Conservation (phyloP, 2,797 vertebrate species). For the Manis crassicaudata region DNA sequence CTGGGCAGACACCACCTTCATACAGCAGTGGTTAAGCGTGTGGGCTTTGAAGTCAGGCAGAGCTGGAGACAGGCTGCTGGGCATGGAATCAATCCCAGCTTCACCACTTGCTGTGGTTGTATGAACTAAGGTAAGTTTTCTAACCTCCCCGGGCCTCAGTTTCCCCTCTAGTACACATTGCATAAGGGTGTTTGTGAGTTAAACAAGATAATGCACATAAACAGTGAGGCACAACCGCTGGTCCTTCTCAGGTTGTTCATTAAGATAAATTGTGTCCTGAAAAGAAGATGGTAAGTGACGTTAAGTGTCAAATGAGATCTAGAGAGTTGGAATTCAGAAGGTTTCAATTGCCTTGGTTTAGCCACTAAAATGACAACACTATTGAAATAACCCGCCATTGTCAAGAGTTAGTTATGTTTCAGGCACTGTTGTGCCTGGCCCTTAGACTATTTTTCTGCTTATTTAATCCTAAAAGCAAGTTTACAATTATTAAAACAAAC, state of each 20-base stretch:
- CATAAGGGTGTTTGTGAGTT: neutral
- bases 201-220: neutral
- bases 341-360: neutral
- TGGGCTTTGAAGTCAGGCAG: slow-evolving; percentile 57
- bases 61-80: slow-evolving; percentile 27
- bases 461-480: neutral
- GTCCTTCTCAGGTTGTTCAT: neutral
- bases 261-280: neutral
- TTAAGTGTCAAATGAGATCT: neutral
- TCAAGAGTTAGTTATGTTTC: neutral
- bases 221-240: too few relatives aligned
- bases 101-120: neutral
- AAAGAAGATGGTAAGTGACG: neutral
- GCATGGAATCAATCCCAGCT: neutral
- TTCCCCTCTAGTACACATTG: neutral
- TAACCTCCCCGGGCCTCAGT: neutral
- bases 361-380: neutral
- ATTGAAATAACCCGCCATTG: neutral
- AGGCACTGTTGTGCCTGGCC: neutral
- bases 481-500: neutral
- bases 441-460: neutral
- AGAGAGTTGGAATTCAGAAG: neutral
- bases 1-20: neutral
- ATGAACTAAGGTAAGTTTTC: neutral
- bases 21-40: slow-evolving; percentile 35